Evolutionary conservation across 2,888 invertebrate species (phyloP).

Genomic region (Sphaerophoria taeniata): DNA sequence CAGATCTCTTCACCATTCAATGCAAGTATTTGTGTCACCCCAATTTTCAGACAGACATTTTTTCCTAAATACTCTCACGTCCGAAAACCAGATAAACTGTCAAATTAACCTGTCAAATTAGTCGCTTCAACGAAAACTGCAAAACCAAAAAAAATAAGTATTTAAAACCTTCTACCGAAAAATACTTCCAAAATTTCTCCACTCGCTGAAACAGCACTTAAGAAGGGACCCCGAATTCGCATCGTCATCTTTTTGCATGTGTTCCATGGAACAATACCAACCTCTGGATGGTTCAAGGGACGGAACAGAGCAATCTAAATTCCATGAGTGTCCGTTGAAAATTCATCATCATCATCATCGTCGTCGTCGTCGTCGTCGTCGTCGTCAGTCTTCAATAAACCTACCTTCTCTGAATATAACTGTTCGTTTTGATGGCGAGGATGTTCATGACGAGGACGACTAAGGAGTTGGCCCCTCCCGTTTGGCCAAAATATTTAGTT

Average conservation of each 20-base stretch:
- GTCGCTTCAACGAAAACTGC: conserved; percentile 36
- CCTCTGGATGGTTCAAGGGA: background rate
- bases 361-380: background rate
- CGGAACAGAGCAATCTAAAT: conserved; percentile 52
- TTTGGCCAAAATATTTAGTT: conserved; percentile 44
- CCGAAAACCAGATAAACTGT: conserved; percentile 64
- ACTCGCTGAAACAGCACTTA: conserved; percentile 44
- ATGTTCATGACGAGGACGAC: background rate
- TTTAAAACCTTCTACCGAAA: conserved; percentile 50
- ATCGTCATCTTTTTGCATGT: conserved; percentile 59
- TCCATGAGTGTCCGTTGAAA: conserved; percentile 50
- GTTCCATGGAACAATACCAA: conserved; percentile 4
- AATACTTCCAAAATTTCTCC: conserved; percentile 43
- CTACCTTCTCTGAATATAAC: conserved; percentile 32
- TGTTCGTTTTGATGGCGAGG: background rate
- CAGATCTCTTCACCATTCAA: background rate
- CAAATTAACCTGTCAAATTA: conserved; percentile 73
- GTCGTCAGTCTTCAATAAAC: conserved; percentile 1
- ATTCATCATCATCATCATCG: conserved; percentile 21
- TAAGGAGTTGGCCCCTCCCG: conserved; percentile 28
- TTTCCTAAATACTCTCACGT: conserved; percentile 59
- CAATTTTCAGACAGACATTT: conserved; percentile 10
- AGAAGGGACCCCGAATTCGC: conserved; percentile 38
- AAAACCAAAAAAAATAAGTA: conserved; percentile 18
- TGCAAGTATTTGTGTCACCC: background rate